phyloP scores from a whole-genome alignment of 2,888 invertebrate species.

The Apodemia mormo region DNA sequence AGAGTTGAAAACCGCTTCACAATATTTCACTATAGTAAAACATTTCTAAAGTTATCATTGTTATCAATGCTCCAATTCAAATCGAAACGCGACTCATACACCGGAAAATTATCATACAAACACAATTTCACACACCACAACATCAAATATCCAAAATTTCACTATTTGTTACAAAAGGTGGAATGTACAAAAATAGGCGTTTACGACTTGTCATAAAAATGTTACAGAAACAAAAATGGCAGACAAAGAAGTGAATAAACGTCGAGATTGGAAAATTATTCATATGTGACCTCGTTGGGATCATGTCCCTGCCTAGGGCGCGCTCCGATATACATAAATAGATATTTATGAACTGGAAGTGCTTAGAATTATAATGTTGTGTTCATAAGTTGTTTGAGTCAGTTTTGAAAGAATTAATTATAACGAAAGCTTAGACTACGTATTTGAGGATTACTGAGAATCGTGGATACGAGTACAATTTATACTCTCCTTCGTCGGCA shows the following conservation, averaged over 20 bases:
- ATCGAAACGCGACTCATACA: constrained; percentile 27
- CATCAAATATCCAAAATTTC: constrained; percentile 31
- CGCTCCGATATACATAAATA: constrained; percentile 35
- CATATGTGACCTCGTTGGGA: constrained; percentile 58
- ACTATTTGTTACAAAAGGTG: constrained; percentile 21
- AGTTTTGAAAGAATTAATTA: too few relatives aligned
- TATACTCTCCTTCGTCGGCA: too few relatives aligned
- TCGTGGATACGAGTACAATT: too few relatives aligned
- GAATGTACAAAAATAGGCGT: constrained; percentile 40
- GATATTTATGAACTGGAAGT: constrained; percentile 43
- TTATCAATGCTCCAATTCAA: background rate
- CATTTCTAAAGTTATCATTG: too few relatives aligned
- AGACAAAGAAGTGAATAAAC: constrained; percentile 63
- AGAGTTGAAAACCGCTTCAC: too few relatives aligned
- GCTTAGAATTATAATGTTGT: constrained; percentile 51
- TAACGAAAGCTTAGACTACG: too few relatives aligned
- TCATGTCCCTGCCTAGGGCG: constrained; percentile 36
- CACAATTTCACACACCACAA: constrained; percentile 38
- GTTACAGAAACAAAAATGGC: constrained; percentile 52
- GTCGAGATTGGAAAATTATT: constrained; percentile 69
- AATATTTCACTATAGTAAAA: too few relatives aligned
- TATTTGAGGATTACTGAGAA: too few relatives aligned
- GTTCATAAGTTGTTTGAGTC: constrained; percentile 24
- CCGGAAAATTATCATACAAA: constrained; percentile 34
- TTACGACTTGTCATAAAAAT: constrained; percentile 59